A percentile compares a stretch with the other conserved stretches of the same genome.
Conservation (phyloP, 2,113 vertebrate species). For the Neoarius graeffei region DNA sequence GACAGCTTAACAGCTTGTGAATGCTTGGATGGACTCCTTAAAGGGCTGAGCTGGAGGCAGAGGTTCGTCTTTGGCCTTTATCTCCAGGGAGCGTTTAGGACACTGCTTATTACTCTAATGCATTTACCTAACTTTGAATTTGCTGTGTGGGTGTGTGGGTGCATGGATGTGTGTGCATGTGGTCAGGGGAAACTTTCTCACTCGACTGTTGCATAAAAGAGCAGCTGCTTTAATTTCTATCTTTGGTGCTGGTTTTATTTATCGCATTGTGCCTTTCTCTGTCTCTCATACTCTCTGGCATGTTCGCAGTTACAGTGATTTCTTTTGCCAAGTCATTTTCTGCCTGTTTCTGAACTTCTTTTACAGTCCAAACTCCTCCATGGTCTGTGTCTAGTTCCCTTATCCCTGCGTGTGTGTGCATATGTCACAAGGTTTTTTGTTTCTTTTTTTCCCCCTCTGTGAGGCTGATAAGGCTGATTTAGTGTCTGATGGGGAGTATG, state of each 20-base stretch:
- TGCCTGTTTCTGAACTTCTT: slow-evolving; percentile 5
- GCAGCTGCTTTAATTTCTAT: slow-evolving; percentile 20
- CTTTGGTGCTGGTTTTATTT: not conserved
- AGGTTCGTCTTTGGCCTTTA: slow-evolving; percentile 18
- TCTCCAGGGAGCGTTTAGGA: slow-evolving; percentile 32
- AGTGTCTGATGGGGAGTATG: slow-evolving; percentile 48
- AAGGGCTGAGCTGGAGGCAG: slow-evolving; percentile 27
- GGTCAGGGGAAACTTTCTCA: not conserved
- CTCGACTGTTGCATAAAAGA: slow-evolving; percentile 2
- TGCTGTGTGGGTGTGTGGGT: slow-evolving; percentile 5
- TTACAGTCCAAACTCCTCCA: slow-evolving; percentile 18
- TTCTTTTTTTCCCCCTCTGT: slow-evolving; percentile 27
- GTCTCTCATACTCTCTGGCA: slow-evolving; percentile 9
- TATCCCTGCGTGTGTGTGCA: slow-evolving; percentile 26
- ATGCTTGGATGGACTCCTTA: slow-evolving; percentile 37
- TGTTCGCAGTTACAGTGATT: not conserved
- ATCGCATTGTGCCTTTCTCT: not conserved
- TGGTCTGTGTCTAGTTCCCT: slow-evolving; percentile 1
- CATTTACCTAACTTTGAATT: slow-evolving; percentile 41
- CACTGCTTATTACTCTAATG: slow-evolving; percentile 17
- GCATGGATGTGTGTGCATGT: not conserved
- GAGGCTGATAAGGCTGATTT: slow-evolving; percentile 53
- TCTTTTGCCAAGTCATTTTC: not conserved
- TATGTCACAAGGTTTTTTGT: not conserved
- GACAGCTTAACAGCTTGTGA: slow-evolving; percentile 43